Evolutionary conservation across 2,797 vertebrate species (phyloP), one percentile per base, ranked within the genome.

Genomic region (Enteromius anoplus): DNA sequence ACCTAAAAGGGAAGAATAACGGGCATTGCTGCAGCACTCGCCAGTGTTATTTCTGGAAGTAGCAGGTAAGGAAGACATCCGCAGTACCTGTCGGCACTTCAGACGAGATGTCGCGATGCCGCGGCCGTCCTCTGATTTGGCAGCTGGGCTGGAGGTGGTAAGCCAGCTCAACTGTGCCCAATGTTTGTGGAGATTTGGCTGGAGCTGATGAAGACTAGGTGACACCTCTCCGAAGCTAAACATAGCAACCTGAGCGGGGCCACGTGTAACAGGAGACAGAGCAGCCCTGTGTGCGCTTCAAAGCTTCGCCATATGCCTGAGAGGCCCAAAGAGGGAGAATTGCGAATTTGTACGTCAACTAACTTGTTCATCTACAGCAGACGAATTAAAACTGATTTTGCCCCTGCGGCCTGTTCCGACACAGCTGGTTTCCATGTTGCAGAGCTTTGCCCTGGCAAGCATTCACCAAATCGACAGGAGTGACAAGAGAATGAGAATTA

Each of bases 401-500:
- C 78, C 29, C 19, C 32, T 21, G 78, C 3, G 32, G 11, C 68
- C 40, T 68, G 42, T 79, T 47, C 65, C 10, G 23, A 75, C 14
- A 55, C 51, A 66, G 60, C 58, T 62, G 75, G 55, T 86, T 72
- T 85, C 60, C 70, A 79, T 75, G 71, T 76, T 86, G 80, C 79
- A 10, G 26, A 78, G 77, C 77, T 75, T 80, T 53, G 80, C 76
- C 37, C 65, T 49, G 70, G 62, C 49, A 81, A 68, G 73, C 58
- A 85, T 83, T 85, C 90, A 89, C 88, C 89, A 85, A 90, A 91
- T 93, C 91, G 92, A 84, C 40, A 79, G 68, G 75, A 75, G 8
- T 58, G 53, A 86, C 47, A 40, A 21, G 3, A 14, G 68, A 62
- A 32, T 7, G 64, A 69, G 81, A 88, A 80, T 34, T 77, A 51